Percentiles rank a stretch among this genome's conserved stretches.
These are phyloP conservation scores for Pangasius sanitwongsei DNA, from an alignment of 2,797 vertebrate species.

Conservation along the genomic window DNA sequence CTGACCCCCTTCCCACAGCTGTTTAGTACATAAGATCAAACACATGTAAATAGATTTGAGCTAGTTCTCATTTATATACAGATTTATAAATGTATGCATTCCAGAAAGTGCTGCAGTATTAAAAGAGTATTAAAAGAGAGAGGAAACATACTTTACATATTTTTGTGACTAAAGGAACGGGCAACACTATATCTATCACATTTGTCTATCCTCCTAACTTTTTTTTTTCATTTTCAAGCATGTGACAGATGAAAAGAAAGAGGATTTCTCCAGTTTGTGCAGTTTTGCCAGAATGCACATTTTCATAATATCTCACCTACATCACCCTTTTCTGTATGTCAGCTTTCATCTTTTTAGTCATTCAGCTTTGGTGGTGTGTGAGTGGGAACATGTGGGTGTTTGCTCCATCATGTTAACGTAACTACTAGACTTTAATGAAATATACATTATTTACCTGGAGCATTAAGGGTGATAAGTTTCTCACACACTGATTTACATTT, in stretches of 20 bases:
- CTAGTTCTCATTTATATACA: constrained; percentile 38
- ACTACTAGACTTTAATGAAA: constrained; percentile 39
- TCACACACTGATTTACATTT: not conserved
- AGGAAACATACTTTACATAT: constrained; percentile 60
- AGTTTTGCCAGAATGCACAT: constrained; percentile 57
- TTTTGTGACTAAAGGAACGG: constrained; percentile 57
- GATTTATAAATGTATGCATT: constrained; percentile 36
- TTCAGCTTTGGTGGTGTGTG: constrained; percentile 4
- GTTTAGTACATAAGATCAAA: not conserved
- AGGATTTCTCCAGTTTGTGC: constrained; percentile 59
- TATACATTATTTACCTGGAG: constrained; percentile 28
- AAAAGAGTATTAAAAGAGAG: constrained; percentile 22
- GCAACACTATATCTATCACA: constrained; percentile 63
- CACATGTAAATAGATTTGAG: constrained; percentile 53
- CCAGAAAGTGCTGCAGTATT: constrained; percentile 7
- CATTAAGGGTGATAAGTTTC: not conserved
- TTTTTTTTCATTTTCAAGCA: constrained; percentile 34
- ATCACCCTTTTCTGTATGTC: constrained; percentile 45
- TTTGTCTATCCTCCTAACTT: constrained; percentile 57
- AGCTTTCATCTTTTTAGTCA: constrained; percentile 13
- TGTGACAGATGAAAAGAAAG: constrained; percentile 63
- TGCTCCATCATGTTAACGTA: constrained; percentile 45
- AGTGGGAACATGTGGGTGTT: constrained; percentile 2
- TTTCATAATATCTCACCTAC: not conserved
- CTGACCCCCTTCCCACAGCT: constrained; percentile 6